Evolutionary conservation across 2,113 vertebrate genomes (phyloP).

Genomic region (Micromys minutus): DNA sequence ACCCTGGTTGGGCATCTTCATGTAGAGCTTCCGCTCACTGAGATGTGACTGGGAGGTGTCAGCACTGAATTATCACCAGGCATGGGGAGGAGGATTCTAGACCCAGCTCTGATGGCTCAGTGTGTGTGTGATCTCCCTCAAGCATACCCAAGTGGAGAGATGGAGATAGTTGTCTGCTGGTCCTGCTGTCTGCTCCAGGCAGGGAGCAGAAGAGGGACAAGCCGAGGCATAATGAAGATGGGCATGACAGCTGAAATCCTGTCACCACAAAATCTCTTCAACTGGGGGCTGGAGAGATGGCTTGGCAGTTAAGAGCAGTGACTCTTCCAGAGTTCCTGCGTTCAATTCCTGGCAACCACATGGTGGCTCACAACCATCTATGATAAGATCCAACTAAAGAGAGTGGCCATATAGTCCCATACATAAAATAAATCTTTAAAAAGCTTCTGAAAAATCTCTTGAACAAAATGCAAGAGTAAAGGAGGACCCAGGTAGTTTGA

Average conservation of each 20-base stretch:
- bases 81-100: background rate
- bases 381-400: too few species aligned
- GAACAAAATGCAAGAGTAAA: background rate
- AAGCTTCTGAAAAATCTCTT: background rate
- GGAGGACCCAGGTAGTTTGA: background rate
- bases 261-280: background rate
- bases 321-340: too few species aligned
- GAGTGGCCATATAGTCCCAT: too few species aligned
- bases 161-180: background rate
- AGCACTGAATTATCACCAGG: background rate
- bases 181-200: too few species aligned
- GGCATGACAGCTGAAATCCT: background rate
- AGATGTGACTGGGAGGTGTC: background rate
- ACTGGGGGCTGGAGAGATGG: background rate
- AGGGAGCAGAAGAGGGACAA: background rate
- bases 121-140: background rate
- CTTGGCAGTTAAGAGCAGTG: too few species aligned
- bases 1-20: background rate
- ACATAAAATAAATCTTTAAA: too few species aligned
- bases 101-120: background rate
- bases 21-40: background rate
- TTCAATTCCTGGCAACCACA: too few species aligned
- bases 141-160: background rate
- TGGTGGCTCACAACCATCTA: too few species aligned
- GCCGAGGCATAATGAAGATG: too few species aligned